Conservation (phyloP, 2,797 vertebrate species). For the Adelosebastes latens region DNA sequence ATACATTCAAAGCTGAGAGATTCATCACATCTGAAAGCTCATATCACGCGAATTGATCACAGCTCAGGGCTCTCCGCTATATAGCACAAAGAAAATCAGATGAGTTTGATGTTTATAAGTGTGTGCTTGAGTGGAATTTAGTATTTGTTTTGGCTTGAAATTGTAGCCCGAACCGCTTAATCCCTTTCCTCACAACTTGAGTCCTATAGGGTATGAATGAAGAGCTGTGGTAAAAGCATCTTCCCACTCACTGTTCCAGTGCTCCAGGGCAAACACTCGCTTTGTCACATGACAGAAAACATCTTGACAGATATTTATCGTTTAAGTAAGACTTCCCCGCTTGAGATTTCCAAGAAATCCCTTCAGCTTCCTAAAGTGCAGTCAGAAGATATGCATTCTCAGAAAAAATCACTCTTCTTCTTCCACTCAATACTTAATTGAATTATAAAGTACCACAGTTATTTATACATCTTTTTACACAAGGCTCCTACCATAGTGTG, state of each 20-base stretch:
- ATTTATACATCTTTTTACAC: neutral
- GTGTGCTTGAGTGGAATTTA: constrained; percentile 2
- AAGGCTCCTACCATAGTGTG: neutral
- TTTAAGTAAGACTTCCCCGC: constrained; percentile 10
- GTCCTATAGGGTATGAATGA: constrained; percentile 16
- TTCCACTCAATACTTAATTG: neutral
- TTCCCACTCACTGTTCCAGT: constrained; percentile 33
- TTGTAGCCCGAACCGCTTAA: constrained; percentile 32
- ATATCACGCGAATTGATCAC: neutral
- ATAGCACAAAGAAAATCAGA: neutral
- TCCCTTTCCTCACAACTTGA: constrained; percentile 22
- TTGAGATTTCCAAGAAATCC: constrained; percentile 27
- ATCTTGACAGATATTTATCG: constrained; percentile 53
- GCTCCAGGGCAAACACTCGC: constrained; percentile 15
- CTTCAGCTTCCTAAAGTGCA: neutral
- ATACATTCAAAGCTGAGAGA: neutral
- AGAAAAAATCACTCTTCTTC: neutral
- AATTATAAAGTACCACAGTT: neutral
- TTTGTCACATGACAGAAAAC: constrained; percentile 43
- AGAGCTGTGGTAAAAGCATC: constrained; percentile 33
- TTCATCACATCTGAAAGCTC: constrained; percentile 7
- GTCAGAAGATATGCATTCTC: neutral
- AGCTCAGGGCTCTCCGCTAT: neutral
- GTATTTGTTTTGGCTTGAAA: constrained; percentile 33
- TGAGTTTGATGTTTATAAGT: neutral